Evolutionary conservation across 2,888 invertebrate species (phyloP), one percentile per base, ranked within the genome.

Genomic region (Sialis lutaria): DNA sequence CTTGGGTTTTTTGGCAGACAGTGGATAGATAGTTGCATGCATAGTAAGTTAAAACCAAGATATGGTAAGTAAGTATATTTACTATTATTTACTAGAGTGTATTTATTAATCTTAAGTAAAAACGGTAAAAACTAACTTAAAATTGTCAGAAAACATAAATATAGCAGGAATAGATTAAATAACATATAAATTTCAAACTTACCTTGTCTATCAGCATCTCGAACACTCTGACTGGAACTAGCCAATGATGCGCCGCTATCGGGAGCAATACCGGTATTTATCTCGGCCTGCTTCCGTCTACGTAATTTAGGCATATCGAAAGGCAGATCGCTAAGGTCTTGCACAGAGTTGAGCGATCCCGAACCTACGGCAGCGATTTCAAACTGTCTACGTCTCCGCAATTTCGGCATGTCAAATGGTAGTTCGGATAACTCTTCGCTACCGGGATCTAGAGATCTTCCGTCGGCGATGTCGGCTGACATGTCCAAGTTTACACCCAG

Each of bases 251-350:
- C 79, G 52, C 76, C 79, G 49, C 78, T 78, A 59, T 84, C 83
- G 58, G 74, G 72, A 50, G 70, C 55, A 2, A 71, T 71, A 51
- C 72, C 68, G 22, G 22, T 22, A 22, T 22, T 22, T 22, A 22
- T 22, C 22, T 22, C 22, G 52, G 78, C 77, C 53, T 86, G 74
- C 56, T 87, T 65, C 52, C 86, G 77, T 46, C 88, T 70, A 51
- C 86, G 72, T 49, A 90, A 67, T 65, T 90, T 90, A 33, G 90
- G 90, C 90, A 90, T 90, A 62, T 90, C 89, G 62, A 90, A 90
- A 48, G 90, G 90, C 59, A 90, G 70, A 61, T 89, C 79, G 52
- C 82, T 73, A 45, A 88, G 67, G 60, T 89, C 88, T 22, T 22
- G 22, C 40, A 86, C 82, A 9, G 79, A 80, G 6, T 79, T 79